Base-by-base conservation (phyloP, 2,113 vertebrate genomes). In the Dolichallabes microphthalmus region DNA sequence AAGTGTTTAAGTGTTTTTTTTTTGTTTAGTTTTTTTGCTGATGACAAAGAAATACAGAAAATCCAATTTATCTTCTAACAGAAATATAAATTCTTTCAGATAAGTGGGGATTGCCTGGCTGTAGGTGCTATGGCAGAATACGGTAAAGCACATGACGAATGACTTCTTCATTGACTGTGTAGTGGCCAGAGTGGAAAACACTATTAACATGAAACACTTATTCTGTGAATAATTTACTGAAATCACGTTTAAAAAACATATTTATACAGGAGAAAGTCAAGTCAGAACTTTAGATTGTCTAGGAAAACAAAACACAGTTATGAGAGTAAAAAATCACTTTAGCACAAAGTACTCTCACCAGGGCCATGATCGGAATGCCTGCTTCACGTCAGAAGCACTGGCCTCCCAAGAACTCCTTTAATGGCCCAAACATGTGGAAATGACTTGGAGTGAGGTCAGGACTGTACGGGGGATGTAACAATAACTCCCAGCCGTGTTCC, bases 21-120 rank as follows among this genome's bases (percentile, higher is more conserved):
- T 77, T 77, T 60, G 6, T 19, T 52, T 52, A 12, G 12, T 20
- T 15, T 39, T 3, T 19, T 5, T 7, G 13, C 63, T 17, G 50
- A 64, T 55, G 39, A 79, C 10, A 76, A 76, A 64, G 32, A 25
- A 71, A 82, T 57, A 57, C 92, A 89, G 85, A 90, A 89, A 93
- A 93, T 93, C 27, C 22, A 20, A 69, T 35, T 9, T 15, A 12
- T n/a, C 60, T 25, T 63, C n/a, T 63, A 17, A 66, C 13, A 13
- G 64, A 66, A 32, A 13, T 64, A 64, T 91, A 90, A 91, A 93
- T 94, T 81, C 88, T 89, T 92, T 87, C 89, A 90, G 90, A 91
- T 92, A 91, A 90, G 87, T 88, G 83, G 85, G 89, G 86, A 80
- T 35, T 63, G 25, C 15, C 86, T 88, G 88, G 19, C 19, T 64